Percentiles rank a stretch among this genome's conserved stretches.
Conservation (phyloP, 2,888 invertebrate genomes). For the Xestia sexstrigata region DNA sequence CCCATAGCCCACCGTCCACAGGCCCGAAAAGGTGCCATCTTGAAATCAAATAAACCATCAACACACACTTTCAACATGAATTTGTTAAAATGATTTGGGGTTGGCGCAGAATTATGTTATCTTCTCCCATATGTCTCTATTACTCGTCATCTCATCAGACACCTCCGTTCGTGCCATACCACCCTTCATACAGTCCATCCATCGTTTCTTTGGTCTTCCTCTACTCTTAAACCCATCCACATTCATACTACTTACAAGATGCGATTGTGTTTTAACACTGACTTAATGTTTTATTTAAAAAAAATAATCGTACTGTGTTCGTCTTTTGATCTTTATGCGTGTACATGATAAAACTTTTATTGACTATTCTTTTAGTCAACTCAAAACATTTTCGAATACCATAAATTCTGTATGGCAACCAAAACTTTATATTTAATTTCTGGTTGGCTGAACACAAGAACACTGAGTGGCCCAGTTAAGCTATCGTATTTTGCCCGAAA, state of each 20-base stretch:
- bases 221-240: no score
- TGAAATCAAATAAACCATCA: background rate
- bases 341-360: background rate
- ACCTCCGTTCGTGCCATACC: no score
- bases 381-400: slow-evolving; percentile 11
- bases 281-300: background rate
- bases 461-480: slow-evolving; percentile 50
- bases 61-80: background rate
- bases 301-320: background rate
- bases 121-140: no score
- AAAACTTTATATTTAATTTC: slow-evolving; percentile 18
- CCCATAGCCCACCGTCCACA: no score
- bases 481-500: slow-evolving; percentile 69
- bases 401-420: background rate
- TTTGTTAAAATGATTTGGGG: background rate
- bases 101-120: no score
- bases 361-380: background rate
- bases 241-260: no score
- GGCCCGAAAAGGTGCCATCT: no score
- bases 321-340: background rate
- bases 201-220: no score
- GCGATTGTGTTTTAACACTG: no score
- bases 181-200: no score
- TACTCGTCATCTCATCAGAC: no score
- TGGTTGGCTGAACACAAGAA: slow-evolving; percentile 31